Conservation (phyloP, 2,888 invertebrate species). For the Meliscaeva auricollis region DNA sequence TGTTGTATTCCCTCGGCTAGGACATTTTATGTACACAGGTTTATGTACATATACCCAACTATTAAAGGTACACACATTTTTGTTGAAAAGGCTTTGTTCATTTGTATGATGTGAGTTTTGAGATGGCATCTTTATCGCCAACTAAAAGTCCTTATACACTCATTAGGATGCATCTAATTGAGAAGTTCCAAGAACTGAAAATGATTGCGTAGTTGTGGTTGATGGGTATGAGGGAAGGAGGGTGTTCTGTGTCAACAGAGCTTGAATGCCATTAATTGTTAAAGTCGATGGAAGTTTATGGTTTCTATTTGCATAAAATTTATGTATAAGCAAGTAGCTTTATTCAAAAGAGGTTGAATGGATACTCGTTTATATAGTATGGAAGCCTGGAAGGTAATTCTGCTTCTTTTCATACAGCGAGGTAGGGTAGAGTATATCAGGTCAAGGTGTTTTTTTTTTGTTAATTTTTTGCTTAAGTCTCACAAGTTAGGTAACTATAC, state of each 20-base stretch:
- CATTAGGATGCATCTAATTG: slow-evolving; percentile 39
- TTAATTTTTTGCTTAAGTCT: neutral
- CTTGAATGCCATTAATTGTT: slow-evolving; percentile 5
- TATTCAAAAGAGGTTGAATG: neutral
- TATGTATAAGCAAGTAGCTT: neutral
- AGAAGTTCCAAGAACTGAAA: slow-evolving; percentile 18
- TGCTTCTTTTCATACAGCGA: neutral
- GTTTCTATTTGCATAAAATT: neutral
- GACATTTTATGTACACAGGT: neutral
- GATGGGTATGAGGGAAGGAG: neutral
- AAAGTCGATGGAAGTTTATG: slow-evolving; percentile 4
- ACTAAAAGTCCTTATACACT: slow-evolving; percentile 12
- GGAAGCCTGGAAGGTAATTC: neutral
- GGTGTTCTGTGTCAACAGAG: slow-evolving; percentile 16
- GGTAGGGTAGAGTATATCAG: neutral
- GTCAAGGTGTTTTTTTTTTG: slow-evolving; percentile 25
- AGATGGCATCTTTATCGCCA: slow-evolving; percentile 51
- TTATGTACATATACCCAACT: neutral
- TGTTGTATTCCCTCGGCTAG: neutral
- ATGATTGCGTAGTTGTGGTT: slow-evolving; percentile 8
- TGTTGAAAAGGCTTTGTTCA: slow-evolving; percentile 29
- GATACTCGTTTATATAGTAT: neutral
- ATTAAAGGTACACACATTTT: neutral
- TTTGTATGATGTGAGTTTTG: slow-evolving; percentile 1
- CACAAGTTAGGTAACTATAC: slow-evolving; percentile 18